A percentile compares a stretch with the other conserved stretches of the same genome.
Evolutionary conservation across 2,888 invertebrate species (phyloP).

Genomic region (Drosophila crucigera): DNA sequence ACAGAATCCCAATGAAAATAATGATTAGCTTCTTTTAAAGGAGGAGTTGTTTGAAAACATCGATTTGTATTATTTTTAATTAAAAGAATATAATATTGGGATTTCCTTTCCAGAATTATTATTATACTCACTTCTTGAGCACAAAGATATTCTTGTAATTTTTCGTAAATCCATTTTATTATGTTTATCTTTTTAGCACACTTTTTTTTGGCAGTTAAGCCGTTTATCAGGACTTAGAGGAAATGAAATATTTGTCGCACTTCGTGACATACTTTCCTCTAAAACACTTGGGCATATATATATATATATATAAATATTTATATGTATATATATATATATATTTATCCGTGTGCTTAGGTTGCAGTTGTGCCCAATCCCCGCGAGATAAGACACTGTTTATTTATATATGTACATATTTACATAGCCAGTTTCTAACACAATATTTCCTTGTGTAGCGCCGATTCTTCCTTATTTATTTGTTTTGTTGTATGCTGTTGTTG

Average conservation of each 20-base stretch:
- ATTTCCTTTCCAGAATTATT: background rate
- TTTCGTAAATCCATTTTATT: background rate
- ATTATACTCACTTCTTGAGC: background rate
- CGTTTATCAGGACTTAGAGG: constrained; percentile 1
- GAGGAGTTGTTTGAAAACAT: background rate
- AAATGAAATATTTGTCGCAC: constrained; percentile 2
- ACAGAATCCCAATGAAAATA: background rate
- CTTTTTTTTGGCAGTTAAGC: background rate
- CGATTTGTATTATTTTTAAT: background rate
- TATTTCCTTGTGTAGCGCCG: constrained; percentile 26
- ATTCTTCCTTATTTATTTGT: constrained; percentile 9
- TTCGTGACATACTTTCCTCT: too few relatives aligned
- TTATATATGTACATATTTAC: constrained; percentile 23
- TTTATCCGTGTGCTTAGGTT: constrained; percentile 22
- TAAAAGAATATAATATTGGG: background rate
- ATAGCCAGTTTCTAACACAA: constrained; percentile 17
- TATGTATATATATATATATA: background rate
- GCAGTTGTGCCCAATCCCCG: background rate
- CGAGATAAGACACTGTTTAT: constrained; percentile 29
- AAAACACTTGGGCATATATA: background rate
- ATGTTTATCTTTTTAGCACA: constrained; percentile 2
- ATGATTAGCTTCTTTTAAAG: background rate
- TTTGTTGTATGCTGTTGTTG: constrained; percentile 5
- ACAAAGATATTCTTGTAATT: background rate
- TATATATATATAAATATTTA: too few relatives aligned